Base-by-base conservation (phyloP, 2,888 invertebrate species). In the Agrochola lota region DNA sequence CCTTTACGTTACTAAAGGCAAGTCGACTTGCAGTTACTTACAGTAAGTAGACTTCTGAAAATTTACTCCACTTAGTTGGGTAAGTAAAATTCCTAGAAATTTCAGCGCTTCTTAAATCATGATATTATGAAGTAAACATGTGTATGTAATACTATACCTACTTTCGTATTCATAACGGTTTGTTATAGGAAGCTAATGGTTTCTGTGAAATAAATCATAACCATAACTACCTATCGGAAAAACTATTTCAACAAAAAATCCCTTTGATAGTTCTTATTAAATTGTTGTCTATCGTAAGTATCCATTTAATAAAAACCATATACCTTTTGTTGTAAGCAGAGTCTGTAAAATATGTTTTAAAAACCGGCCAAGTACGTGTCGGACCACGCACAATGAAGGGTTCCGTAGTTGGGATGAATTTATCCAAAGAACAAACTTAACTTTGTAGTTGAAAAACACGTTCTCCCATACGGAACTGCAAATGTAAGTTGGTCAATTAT, bases 191-290 rank as follows among this genome's bases (percentile, higher is more conserved):
- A 62, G 20, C 15, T 9, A 60, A 78, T 30, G 20, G 40, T 71
- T 71, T 72, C 57, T 15, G n/a, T 8, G 59, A 55, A 79, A 63
- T 63, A 79, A 60, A 35, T 52, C 9, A 26, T 2, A 49, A 35
- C 8, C 8, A 8, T 52, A 52, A 52, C 20, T 30, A 35, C 8
- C 15, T 49, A 60, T 5, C 35, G 30, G 12, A 46, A n/a, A 79
- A 70, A 52, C 9, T 7, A 9, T n/a, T 55, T 35, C 2, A 60
- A 46, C 4, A 23, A 17, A 17, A 52, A 55, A 46, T 7, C 0
- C 0, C 17, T 52, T 62, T 60, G 7, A 49, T 59, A 7, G 15
- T 59, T 26, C 26, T 26, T 26, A 59, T 74, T 49, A 40, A 49
- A 35, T 73, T 60, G 15, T 60, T 60, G 15, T 3, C 6, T 59